These are phyloP conservation scores for Eidolon helvum DNA, from an alignment of 2,113 vertebrate species.

Conservation along the genomic window DNA sequence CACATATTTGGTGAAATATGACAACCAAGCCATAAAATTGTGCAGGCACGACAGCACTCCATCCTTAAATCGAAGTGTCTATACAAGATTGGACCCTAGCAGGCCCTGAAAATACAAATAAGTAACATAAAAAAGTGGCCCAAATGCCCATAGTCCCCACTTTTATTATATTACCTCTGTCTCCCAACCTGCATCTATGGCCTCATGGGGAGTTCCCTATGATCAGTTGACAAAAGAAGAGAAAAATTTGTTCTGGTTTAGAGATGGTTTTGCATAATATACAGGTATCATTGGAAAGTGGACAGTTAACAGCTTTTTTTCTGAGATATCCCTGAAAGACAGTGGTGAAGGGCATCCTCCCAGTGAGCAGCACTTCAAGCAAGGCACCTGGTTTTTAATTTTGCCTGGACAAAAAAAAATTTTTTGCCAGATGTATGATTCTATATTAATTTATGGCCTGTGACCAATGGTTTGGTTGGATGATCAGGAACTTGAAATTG, in stretches of 20 bases:
- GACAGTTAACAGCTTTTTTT: background rate
- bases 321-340: background rate
- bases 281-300: background rate
- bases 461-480: background rate
- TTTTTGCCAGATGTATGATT: background rate
- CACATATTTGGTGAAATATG: background rate
- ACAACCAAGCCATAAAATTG: background rate
- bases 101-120: background rate
- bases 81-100: background rate
- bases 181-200: background rate
- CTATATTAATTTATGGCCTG: background rate
- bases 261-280: background rate
- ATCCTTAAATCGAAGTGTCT: background rate
- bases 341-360: background rate
- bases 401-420: background rate
- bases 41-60: background rate
- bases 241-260: background rate
- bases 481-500: background rate
- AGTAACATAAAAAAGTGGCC: background rate
- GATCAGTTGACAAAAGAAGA: too few species aligned
- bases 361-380: background rate
- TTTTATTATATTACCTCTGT: background rate
- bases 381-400: background rate
- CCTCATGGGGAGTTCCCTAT: too few species aligned
- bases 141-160: background rate